Conservation (phyloP, 1,140 invertebrate species). For the Diabrotica undecimpunctata region DNA sequence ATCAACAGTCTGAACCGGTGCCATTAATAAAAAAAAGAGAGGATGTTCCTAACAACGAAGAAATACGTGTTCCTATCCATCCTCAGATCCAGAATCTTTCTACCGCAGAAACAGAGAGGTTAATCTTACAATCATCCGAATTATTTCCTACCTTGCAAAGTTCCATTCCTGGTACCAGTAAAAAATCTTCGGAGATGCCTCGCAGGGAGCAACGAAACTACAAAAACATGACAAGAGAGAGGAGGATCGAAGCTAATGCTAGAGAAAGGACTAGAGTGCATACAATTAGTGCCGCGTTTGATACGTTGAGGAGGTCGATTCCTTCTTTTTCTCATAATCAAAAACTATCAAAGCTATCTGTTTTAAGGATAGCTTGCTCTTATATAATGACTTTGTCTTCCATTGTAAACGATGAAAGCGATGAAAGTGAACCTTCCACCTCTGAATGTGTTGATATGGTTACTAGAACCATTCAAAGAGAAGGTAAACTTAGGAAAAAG, state of each 20-base stretch:
- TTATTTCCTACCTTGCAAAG: conserved; percentile 38
- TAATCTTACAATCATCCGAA: conserved; percentile 35
- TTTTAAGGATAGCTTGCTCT: conserved; percentile 84
- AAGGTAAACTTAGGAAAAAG: conserved; percentile 83
- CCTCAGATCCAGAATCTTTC: conserved; percentile 46
- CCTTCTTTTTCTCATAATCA: conserved; percentile 90
- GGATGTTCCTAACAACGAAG: conserved; percentile 35
- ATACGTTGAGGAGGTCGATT: conserved; percentile 77
- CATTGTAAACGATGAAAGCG: conserved; percentile 52
- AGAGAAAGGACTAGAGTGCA: conserved; percentile 88
- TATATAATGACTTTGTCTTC: conserved; percentile 81
- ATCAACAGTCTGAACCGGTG: conserved; percentile 49
- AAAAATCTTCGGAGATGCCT: conserved; percentile 23
- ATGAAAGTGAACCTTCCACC: conserved; percentile 54
- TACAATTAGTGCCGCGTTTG: conserved; percentile 92
- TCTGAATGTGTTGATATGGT: conserved; percentile 79
- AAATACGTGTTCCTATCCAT: conserved; percentile 55
- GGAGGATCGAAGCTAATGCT: conserved; percentile 90
- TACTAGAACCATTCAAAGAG: conserved; percentile 85
- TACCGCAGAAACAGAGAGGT: conserved; percentile 36
- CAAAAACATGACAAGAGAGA: conserved; percentile 90
- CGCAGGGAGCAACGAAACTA: conserved; percentile 79
- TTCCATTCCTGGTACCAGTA: conserved; percentile 5
- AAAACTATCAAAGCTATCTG: conserved; percentile 88
- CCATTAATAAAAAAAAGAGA: conserved; percentile 46